phyloP scores from a whole-genome alignment of 2,797 vertebrate genomes.

The Coregonus suidteri region DNA sequence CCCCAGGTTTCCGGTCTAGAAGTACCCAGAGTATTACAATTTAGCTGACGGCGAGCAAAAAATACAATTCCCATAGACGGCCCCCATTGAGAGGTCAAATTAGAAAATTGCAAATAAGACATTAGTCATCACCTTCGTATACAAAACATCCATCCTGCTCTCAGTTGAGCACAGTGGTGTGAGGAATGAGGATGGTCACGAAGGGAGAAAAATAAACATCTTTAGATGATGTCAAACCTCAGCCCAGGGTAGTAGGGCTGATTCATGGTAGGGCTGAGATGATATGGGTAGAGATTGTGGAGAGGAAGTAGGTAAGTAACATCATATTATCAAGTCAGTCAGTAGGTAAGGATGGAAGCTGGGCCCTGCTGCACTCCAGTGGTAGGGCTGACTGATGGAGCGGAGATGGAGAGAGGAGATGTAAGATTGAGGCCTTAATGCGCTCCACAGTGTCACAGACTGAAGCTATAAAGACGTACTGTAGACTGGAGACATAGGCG shows the following conservation, averaged over 20 bases:
- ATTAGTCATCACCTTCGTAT: no score
- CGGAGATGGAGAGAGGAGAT: background rate
- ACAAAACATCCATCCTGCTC: slow-evolving; percentile 14
- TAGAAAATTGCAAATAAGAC: no score
- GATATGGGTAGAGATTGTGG: background rate
- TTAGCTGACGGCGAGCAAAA: no score
- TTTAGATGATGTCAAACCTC: background rate
- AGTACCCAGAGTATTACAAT: no score
- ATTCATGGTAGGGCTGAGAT: background rate
- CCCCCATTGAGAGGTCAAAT: no score
- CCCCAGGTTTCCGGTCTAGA: no score
- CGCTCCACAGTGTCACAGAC: slow-evolving; percentile 19
- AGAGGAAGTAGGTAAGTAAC: no score
- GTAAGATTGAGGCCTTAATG: slow-evolving; percentile 22
- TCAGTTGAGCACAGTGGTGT: background rate
- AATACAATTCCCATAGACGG: no score
- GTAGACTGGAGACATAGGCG: background rate
- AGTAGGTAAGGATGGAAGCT: background rate
- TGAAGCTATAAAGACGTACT: slow-evolving; percentile 2
- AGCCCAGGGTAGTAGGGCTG: background rate
- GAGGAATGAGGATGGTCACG: background rate
- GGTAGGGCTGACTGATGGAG: background rate
- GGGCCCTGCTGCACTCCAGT: background rate
- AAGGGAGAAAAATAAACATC: background rate
- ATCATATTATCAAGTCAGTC: no score